Base-by-base conservation (phyloP, 2,888 invertebrate species). In the Alsophila aescularia region DNA sequence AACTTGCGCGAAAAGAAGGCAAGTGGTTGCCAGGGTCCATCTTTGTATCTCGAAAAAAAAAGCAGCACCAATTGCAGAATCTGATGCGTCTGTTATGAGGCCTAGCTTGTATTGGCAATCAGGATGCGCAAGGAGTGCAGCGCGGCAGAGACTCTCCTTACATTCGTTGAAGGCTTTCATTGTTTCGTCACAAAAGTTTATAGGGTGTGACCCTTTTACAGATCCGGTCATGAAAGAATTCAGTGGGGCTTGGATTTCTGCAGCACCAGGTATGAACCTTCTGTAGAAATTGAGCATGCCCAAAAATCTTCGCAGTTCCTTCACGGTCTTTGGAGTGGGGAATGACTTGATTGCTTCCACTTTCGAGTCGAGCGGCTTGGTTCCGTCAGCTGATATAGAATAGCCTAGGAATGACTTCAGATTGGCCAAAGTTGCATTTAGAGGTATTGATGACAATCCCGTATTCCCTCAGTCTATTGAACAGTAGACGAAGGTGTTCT, bases 81-180 rank as follows among this genome's bases (percentile, higher is more conserved):
- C 39, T 0, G 40, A 39, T 3, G 32, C 39, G 6, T 36, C 83
- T 0, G 72, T 72, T 0, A 68, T 54, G 0, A 84, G 13, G 0
- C 70, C 63, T 1, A 84, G 34, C 32, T 69, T 45, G 0, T 77
- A 73, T 12, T 64, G 14, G 0, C 47, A 12, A 4, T 66, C 65
- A 0, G 81, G 83, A 44, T 83, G 78, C 0, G 72, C 69, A 0
- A 83, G 51, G 0, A 79, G 39, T 0, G 81, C 66, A 0, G 77
- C 72, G 4, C 71, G 29, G 6, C 60, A 53, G 0, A 81, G 64
- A 9, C 53, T 59, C 9, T 53, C 34, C 52, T 81, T 81, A 39
- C 72, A 67, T 2, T 47, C 18, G 8, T 69, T 24, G 44, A 79
- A 74, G 1, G 70, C 71, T 12, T 60, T 8, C 9, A 59, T 37